These are phyloP conservation scores for Spicauda simplicius DNA, from an alignment of 2,888 invertebrate genomes.

Conservation along the genomic window DNA sequence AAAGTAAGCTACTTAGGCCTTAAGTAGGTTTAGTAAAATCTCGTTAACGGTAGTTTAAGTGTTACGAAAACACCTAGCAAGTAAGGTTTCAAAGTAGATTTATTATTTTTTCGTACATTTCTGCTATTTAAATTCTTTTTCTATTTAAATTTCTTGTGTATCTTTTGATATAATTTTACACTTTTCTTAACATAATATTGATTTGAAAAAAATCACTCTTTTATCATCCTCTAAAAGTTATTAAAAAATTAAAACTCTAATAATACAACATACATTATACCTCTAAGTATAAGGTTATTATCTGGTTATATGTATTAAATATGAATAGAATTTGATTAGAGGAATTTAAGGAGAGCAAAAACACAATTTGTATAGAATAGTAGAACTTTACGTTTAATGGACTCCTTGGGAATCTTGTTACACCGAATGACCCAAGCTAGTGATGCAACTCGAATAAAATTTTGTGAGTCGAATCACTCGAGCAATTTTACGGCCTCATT, in stretches of 20 bases:
- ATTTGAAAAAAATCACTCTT: too few relatives aligned
- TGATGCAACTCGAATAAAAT: too few relatives aligned
- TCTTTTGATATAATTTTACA: too few relatives aligned
- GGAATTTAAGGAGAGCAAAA: neutral
- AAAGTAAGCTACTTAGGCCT: neutral
- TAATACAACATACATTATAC: too few relatives aligned
- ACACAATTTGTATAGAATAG: neutral
- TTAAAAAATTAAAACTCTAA: too few relatives aligned
- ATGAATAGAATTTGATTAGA: neutral
- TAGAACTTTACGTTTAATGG: neutral
- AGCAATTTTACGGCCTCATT: too few relatives aligned
- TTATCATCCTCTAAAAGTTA: too few relatives aligned
- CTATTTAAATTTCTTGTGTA: too few relatives aligned
- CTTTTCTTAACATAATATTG: too few relatives aligned
- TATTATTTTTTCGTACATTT: neutral
- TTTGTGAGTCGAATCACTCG: too few relatives aligned
- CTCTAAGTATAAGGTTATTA: too few relatives aligned
- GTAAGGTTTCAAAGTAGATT: neutral
- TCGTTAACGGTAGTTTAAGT: constrained; percentile 1
- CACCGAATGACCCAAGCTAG: neutral
- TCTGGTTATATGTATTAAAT: neutral
- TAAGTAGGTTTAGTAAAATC: constrained; percentile 3
- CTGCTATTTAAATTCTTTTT: too few relatives aligned
- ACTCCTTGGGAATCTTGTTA: constrained; percentile 2
- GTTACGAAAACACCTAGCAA: constrained; percentile 1